Evolutionary conservation across 1,140 invertebrate species (phyloP), one percentile per base, ranked within the genome.

Genomic region (silkworm (Bombyx mori)): DNA sequence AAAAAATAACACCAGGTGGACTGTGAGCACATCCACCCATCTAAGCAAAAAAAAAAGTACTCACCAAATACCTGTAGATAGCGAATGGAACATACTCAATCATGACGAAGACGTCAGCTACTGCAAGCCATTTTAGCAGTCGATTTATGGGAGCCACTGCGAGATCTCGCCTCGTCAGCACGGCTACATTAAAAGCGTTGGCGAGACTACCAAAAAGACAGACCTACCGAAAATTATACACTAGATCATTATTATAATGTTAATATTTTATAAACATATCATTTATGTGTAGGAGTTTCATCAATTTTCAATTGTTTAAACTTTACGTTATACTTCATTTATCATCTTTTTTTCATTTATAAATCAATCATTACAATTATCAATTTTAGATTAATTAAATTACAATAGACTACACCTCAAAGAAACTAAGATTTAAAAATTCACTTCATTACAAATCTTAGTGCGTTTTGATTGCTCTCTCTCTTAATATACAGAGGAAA

Each of bases 171-270:
- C 95, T 89, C 1, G 96, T 97, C 35, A 98, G 80, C 1, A 98
- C 95, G 3, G 94, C 92, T 45, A 98, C 94, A 75, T 97, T 98
- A 44, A 98, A 85, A 9, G 95, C 87, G 75, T 98, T 98, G n/a
- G 96, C 94, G 55, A 97, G 87, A 46, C 94, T 94, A 22, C 97
- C 97, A 66, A 98, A 95, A 26, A 95, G 79, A 78, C 97, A 98
- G 3, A 98, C 93, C 89, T 90, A 75, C 8, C 49, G 45, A 9
- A 47, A 10, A 10, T 47, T 12, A 47, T 7, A 12, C 45, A 47
- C n/a, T 2, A 47, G 45, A 47, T 47, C 45, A 12, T 47, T 47
- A 47, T 10, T 3, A 47, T 7, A 47, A 47, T 47, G 3, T 46
- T 10, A 8, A 46, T 46, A 46, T 18, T 18, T 18, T 18, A 0